Percentiles rank a stretch among this genome's conserved stretches.
These are phyloP conservation scores for Drosophila nr. perissopoda DNA, from an alignment of 2,888 invertebrate species.

Conservation along the genomic window DNA sequence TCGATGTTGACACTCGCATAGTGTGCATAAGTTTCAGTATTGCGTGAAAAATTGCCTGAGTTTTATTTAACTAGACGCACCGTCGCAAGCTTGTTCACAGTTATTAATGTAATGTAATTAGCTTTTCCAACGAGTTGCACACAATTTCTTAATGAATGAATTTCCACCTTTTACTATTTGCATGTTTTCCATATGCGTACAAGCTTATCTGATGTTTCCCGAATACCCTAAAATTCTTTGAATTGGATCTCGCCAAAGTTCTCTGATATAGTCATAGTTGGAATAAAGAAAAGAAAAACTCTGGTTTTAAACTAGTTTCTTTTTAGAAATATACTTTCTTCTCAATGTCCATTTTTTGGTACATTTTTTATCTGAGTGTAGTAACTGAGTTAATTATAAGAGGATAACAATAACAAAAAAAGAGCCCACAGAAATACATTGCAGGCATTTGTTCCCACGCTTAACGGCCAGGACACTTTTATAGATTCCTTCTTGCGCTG, in stretches of 20 bases:
- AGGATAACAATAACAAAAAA: not conserved
- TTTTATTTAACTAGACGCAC: constrained; percentile 9
- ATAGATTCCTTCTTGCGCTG: constrained; percentile 4
- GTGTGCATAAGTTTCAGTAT: constrained; percentile 65
- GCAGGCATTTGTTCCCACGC: constrained; percentile 17
- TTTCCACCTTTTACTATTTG: not conserved
- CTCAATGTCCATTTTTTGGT: not conserved
- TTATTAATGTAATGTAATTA: constrained; percentile 41
- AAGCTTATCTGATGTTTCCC: not conserved
- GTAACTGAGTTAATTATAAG: not conserved
- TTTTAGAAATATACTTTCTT: not conserved
- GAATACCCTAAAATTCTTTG: not conserved
- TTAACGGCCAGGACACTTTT: constrained; percentile 5
- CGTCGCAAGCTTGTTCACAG: constrained; percentile 21
- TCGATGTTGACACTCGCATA: constrained; percentile 43
- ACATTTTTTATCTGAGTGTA: not conserved
- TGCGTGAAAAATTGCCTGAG: constrained; percentile 54
- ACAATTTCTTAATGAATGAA: constrained; percentile 8
- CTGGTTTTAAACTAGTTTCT: too few species aligned
- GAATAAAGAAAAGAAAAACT: too few species aligned
- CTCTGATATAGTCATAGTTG: too few species aligned
- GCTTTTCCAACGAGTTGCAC: constrained; percentile 19
- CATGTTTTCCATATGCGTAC: not conserved
- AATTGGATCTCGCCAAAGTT: too few species aligned
- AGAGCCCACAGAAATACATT: not conserved